Base-by-base conservation (phyloP, 2,113 vertebrate species). In the Hyperopisus bebe region DNA sequence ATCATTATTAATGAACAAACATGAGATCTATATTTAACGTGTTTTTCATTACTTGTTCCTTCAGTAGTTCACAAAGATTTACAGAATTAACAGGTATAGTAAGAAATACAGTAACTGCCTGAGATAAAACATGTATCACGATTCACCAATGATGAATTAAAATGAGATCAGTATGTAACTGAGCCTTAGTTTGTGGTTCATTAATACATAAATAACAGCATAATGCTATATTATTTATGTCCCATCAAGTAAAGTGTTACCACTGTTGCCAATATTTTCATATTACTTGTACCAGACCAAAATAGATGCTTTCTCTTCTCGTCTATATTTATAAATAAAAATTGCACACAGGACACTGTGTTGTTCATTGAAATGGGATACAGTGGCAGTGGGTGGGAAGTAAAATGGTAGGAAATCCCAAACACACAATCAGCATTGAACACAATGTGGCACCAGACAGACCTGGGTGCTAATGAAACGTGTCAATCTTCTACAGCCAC, bases 351-450 rank as follows among this genome's bases (percentile, higher is more conserved):
- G 27, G 62, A 3, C 74, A 17, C 15, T 35, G 31, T 77, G 74
- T 80, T 42, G 74, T 80, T 35, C 74, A 80, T 80, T 80, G 74
- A 80, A 80, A 80, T 42, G 35, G 31, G 35, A 80, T 35, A 80
- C 35, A 80, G 74, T 80, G 74, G 35, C 35, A 19, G 74, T 42
- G 74, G 74, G 74, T 80, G 74, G 31, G 31, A 42, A 80, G 35
- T 27, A 85, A 85, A 85, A 85, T 48, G 39, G 42, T n/a, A 48
- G 82, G 82, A 85, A 85, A 85, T 85, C 24, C 82, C 82, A 47
- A 85, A 48, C 13, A 48, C 46, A 85, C 46, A 85, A 85, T 48
- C 82, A 48, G 46, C 82, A 85, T 15, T 27, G 42, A 85, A 85
- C 82, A 85, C 82, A 85, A 85, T 48, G 82, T 27, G 3, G 11